These are phyloP conservation scores for Ophiodon elongatus DNA, from an alignment of 2,113 vertebrate species.

Conservation along the genomic window DNA sequence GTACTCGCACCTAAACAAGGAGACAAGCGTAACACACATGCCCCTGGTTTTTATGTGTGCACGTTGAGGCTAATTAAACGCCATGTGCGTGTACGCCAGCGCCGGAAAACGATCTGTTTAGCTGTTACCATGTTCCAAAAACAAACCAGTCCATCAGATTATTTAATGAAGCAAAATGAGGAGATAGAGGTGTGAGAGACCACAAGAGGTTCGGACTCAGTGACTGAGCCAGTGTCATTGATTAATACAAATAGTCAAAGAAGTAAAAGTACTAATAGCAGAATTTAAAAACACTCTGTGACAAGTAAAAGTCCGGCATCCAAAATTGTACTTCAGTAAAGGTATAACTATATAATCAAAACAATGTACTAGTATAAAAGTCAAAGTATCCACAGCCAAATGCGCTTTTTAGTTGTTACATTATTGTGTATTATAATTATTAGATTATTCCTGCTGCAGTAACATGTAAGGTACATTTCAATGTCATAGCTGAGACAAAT, in stretches of 20 bases:
- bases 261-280: background rate
- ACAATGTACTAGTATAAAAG: background rate
- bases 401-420: background rate
- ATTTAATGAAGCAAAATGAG: background rate
- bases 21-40: background rate
- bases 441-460: too few species aligned
- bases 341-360: background rate
- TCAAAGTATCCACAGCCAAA: background rate
- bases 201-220: background rate
- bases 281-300: background rate
- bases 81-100: background rate
- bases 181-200: background rate
- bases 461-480: background rate
- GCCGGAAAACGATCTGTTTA: background rate
- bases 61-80: background rate
- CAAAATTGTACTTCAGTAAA: background rate
- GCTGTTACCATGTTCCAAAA: background rate
- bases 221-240: background rate
- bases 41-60: background rate
- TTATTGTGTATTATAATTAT: background rate
- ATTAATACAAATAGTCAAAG: background rate
- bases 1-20: slow-evolving; percentile 18
- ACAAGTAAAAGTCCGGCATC: background rate
- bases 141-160: background rate
- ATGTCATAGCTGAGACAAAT: background rate